phyloP scores from a whole-genome alignment of 2,797 vertebrate genomes.

The Arrhamphus sclerolepis region DNA sequence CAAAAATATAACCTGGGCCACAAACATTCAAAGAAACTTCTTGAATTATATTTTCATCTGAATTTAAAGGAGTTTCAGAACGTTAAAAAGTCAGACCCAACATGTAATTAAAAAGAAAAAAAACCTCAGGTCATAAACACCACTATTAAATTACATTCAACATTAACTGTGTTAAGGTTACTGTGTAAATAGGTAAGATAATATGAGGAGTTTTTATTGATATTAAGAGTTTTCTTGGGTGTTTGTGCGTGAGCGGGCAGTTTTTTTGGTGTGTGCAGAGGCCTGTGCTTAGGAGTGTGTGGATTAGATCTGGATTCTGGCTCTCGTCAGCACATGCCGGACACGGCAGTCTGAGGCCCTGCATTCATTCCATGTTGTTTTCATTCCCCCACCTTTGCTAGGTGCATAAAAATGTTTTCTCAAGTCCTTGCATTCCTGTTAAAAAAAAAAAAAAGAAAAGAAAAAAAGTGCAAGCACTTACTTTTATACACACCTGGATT shows the following conservation, averaged over 20 bases:
- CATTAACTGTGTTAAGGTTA: not conserved
- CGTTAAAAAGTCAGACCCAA: not conserved
- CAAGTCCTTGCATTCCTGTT: constrained; percentile 70
- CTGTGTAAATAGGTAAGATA: not conserved
- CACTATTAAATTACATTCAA: not conserved
- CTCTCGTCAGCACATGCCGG: constrained; percentile 78
- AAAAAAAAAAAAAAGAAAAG: constrained; percentile 61
- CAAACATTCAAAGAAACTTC: too few species aligned
- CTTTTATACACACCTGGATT: constrained; percentile 75
- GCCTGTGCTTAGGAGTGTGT: constrained; percentile 49
- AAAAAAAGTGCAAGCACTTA: constrained; percentile 50
- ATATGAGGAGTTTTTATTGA: constrained; percentile 30
- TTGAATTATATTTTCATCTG: not conserved
- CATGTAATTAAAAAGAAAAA: not conserved
- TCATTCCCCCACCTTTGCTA: constrained; percentile 78
- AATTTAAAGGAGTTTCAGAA: not conserved
- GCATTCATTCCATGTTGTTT: constrained; percentile 83
- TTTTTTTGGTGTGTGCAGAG: constrained; percentile 50
- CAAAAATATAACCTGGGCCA: too few species aligned
- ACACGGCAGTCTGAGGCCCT: constrained; percentile 74
- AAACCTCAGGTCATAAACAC: not conserved
- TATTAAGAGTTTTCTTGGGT: constrained; percentile 33
- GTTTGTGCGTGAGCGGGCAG: constrained; percentile 51
- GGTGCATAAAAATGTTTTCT: constrained; percentile 77
- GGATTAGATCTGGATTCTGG: constrained; percentile 78